Evolutionary conservation across 2,888 invertebrate genomes (phyloP), one percentile per base, ranked within the genome.

Genomic region (Pseudococcus jackbeardsleyi): DNA sequence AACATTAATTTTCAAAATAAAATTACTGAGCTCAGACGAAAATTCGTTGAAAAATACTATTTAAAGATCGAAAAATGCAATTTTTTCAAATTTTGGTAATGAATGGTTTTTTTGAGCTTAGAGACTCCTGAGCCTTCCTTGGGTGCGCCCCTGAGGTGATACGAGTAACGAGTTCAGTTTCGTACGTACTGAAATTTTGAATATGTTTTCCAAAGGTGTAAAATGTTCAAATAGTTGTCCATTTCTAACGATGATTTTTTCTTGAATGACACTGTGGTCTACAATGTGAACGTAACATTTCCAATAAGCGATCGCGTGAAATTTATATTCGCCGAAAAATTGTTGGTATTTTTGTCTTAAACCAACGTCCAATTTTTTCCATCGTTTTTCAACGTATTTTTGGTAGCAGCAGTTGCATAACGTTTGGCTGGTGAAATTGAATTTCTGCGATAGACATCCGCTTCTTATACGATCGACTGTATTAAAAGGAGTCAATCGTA

Each of bases 281-380:
- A 11, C 19, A 4, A 82, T 12, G 46, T 82, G 79, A 7, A 82
- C 79, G 46, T 82, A 82, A 12, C 79, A 82, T 22, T 82, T 82
- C 79, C 79, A 82, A 33, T 82, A 82, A 11, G 79, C 79, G 39
- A 82, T 82, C 19, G 79, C 46, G 79, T 82, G 79, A 11, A 82
- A 82, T 82, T 82, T 82, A 82, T 82, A 82, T 19, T 46, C 79
- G 79, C 79, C 79, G 19, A 82, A 82, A 19, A 82, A 82, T n/a
- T 5, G 9, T 22, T 82, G 5, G 46, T 46, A 82, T 82, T 82
- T 82, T 46, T 42, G 46, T 12, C 46, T 82, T 5, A 82, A 46
- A 19, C 12, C 11, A 4, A 46, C 0, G 33, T 82, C 79, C 46
- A 82, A 22, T 82, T 82, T 82, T 19, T 82, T 82, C 79, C 79